These are phyloP conservation scores for Muscina levida DNA, from an alignment of 2,888 invertebrate genomes.

Conservation along the genomic window DNA sequence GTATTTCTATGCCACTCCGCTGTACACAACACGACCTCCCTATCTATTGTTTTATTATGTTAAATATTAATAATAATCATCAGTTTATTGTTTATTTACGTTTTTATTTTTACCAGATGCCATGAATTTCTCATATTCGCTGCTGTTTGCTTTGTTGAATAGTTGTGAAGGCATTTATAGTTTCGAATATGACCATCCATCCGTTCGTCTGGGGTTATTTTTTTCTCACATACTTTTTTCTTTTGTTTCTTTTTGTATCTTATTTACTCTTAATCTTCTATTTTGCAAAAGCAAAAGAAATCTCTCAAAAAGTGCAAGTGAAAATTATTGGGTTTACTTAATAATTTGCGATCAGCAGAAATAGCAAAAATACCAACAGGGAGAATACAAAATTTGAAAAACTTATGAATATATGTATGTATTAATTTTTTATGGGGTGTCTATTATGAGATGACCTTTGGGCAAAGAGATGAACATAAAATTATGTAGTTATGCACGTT, in stretches of 20 bases:
- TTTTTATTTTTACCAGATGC: neutral
- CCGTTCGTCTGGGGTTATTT: neutral
- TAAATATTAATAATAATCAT: neutral
- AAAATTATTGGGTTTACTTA: slow-evolving; percentile 2
- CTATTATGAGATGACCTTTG: no score
- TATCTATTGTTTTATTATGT: neutral
- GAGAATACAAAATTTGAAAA: no score
- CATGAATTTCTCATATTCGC: neutral
- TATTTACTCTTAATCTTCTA: no score
- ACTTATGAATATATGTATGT: no score
- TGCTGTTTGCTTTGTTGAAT: neutral
- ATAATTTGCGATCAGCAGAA: slow-evolving; percentile 1
- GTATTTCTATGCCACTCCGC: no score
- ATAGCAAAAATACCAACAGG: no score
- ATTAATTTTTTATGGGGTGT: no score
- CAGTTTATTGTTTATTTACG: slow-evolving; percentile 2
- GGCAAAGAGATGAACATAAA: no score
- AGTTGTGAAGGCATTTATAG: neutral
- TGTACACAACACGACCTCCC: no score
- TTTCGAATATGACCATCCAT: neutral
- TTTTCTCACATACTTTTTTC: neutral
- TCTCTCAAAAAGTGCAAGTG: slow-evolving; percentile 26
- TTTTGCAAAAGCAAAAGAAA: slow-evolving; percentile 10
- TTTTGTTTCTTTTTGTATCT: neutral
- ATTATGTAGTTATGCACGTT: no score